Evolutionary conservation across 2,797 vertebrate species (phyloP).

Genomic region (Florisuga fusca): DNA sequence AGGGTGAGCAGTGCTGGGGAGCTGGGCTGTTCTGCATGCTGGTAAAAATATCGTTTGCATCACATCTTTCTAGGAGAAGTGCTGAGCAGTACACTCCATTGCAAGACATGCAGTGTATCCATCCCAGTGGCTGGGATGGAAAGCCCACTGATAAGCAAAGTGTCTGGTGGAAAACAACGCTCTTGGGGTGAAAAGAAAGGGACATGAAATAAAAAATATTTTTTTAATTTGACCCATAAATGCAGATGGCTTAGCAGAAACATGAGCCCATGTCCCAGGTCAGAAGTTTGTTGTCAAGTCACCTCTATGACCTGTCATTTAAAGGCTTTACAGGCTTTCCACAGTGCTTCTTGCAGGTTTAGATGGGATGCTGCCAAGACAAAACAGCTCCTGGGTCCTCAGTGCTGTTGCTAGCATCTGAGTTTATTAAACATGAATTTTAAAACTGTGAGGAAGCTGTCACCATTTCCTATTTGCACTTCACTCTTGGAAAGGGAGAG

Average conservation of each 20-base stretch:
- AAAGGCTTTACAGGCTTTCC: neutral
- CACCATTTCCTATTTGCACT: conserved; percentile 64
- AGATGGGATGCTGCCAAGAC: neutral
- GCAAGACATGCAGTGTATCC: neutral
- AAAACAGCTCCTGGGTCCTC: neutral
- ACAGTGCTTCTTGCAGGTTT: neutral
- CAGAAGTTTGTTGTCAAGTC: neutral
- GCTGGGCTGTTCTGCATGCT: neutral
- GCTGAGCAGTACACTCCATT: fast-evolving
- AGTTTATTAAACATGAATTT: conserved; percentile 50
- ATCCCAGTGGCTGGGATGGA: neutral
- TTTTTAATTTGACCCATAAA: neutral
- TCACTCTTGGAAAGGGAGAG: conserved; percentile 35
- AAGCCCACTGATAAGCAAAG: neutral
- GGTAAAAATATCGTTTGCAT: neutral
- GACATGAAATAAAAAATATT: neutral
- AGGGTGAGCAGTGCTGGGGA: fast-evolving
- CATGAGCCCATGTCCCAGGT: fast-evolving
- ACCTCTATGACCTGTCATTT: neutral
- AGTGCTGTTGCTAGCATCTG: conserved; percentile 21
- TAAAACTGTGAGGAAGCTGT: conserved; percentile 51
- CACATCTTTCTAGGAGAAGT: neutral
- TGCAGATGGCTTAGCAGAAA: neutral
- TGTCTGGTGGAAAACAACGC: neutral
- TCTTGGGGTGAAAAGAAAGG: neutral